These are phyloP conservation scores for Cistogaster globosa DNA, from an alignment of 2,888 invertebrate genomes.

Conservation along the genomic window DNA sequence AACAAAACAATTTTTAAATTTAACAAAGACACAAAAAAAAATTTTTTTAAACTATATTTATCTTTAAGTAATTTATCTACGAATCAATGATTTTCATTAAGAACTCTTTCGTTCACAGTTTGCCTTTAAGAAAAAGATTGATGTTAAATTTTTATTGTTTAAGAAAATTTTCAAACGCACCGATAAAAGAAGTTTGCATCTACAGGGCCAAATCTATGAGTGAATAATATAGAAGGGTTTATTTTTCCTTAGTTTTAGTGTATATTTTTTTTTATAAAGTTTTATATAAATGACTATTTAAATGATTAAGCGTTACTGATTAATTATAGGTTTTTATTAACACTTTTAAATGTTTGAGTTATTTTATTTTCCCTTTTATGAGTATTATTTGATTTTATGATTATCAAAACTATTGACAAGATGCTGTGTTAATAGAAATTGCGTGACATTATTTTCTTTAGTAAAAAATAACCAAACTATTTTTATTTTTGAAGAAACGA, in stretches of 20 bases:
- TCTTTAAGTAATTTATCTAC: not conserved
- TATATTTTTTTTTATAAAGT: constrained; percentile 50
- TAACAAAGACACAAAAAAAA: not conserved
- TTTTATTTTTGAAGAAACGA: no score
- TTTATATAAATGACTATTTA: constrained; percentile 66
- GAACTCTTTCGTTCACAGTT: constrained; percentile 51
- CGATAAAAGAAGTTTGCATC: constrained; percentile 19
- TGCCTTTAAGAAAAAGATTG: constrained; percentile 49
- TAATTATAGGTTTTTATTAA: constrained; percentile 61
- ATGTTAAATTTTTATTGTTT: constrained; percentile 62
- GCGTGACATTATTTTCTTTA: constrained; percentile 49
- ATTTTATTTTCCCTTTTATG: constrained; percentile 4
- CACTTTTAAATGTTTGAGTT: constrained; percentile 14
- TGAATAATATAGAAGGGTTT: constrained; percentile 56
- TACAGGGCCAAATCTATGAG: constrained; percentile 47
- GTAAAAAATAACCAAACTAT: no score
- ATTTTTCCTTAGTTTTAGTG: constrained; percentile 21
- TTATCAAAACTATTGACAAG: constrained; percentile 30
- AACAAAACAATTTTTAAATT: not conserved
- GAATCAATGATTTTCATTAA: constrained; percentile 21
- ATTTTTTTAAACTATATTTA: not conserved
- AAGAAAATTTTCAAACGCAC: constrained; percentile 19
- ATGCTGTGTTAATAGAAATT: constrained; percentile 59
- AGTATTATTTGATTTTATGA: constrained; percentile 49
- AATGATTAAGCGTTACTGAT: constrained; percentile 69